Evolutionary conservation across 2,113 vertebrate species (phyloP).

Genomic region (Indri indri): DNA sequence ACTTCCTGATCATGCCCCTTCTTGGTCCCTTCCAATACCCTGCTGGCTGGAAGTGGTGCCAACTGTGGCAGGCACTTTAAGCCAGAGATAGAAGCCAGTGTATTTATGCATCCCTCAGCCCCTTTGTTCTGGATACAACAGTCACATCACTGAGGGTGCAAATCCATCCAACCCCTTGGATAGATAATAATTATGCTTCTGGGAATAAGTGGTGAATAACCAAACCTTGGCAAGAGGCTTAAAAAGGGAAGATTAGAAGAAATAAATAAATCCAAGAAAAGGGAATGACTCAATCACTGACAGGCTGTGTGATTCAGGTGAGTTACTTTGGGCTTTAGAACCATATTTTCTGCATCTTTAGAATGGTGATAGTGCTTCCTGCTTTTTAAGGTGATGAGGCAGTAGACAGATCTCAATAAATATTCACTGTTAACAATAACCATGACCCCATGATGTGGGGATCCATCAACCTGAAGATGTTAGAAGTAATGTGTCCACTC

Average conservation of each 20-base stretch:
- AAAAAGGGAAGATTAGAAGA: not conserved
- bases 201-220: not conserved
- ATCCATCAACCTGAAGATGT: not conserved
- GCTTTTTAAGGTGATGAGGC: not conserved
- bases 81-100: not conserved
- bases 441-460: not conserved
- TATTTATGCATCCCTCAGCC: not conserved
- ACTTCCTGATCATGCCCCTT: not conserved
- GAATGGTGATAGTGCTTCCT: not conserved
- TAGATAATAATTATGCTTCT: not conserved
- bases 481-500: not conserved
- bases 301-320: not conserved
- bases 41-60: not conserved
- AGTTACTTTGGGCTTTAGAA: not conserved
- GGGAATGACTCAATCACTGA: not conserved
- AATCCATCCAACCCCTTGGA: not conserved
- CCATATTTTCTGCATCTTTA: not conserved
- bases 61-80: not conserved
- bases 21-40: not conserved
- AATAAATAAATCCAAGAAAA: not conserved
- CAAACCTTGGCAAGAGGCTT: not conserved
- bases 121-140: not conserved
- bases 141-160: not conserved
- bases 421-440: not conserved
- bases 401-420: not conserved